Evolutionary conservation across 2,888 invertebrate species (phyloP).

Genomic region (Malthinus flaveolus): DNA sequence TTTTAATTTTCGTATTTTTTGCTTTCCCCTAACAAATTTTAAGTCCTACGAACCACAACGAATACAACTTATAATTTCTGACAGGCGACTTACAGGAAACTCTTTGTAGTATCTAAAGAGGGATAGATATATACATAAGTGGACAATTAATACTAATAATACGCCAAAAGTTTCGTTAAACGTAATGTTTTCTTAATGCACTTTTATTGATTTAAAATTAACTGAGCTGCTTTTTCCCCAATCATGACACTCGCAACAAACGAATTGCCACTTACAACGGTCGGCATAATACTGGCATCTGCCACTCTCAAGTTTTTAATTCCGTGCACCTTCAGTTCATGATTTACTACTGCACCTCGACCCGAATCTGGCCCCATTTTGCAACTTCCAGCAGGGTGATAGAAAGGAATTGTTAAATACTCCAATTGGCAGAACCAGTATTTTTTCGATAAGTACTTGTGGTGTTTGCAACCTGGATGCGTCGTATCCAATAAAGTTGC

Average conservation of each 20-base stretch:
- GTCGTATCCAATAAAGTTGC: slow-evolving; percentile 58
- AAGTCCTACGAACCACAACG: too few relatives aligned
- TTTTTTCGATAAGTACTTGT: slow-evolving; percentile 48
- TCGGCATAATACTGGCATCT: slow-evolving; percentile 60
- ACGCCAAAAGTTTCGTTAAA: too few relatives aligned
- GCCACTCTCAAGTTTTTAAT: slow-evolving; percentile 56
- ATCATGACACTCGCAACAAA: slow-evolving; percentile 59
- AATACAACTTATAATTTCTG: too few relatives aligned
- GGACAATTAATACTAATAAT: too few relatives aligned
- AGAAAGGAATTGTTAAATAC: slow-evolving; percentile 53
- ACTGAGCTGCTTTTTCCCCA: slow-evolving; percentile 53
- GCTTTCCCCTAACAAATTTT: too few relatives aligned
- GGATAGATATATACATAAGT: too few relatives aligned
- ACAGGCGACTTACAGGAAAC: too few relatives aligned
- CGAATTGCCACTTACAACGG: slow-evolving; percentile 56
- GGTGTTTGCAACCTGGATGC: slow-evolving; percentile 55
- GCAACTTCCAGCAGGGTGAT: slow-evolving; percentile 58
- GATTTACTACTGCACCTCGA: slow-evolving; percentile 59
- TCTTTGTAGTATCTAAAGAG: too few relatives aligned
- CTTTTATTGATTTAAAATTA: background rate
- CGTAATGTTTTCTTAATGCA: too few relatives aligned
- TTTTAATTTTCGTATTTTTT: too few relatives aligned
- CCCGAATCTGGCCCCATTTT: slow-evolving; percentile 58
- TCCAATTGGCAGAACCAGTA: slow-evolving; percentile 57
- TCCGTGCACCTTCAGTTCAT: slow-evolving; percentile 57